Evolutionary conservation across 2,113 vertebrate species (phyloP), one percentile per base, ranked within the genome.

Genomic region (Capreolus pygargus): DNA sequence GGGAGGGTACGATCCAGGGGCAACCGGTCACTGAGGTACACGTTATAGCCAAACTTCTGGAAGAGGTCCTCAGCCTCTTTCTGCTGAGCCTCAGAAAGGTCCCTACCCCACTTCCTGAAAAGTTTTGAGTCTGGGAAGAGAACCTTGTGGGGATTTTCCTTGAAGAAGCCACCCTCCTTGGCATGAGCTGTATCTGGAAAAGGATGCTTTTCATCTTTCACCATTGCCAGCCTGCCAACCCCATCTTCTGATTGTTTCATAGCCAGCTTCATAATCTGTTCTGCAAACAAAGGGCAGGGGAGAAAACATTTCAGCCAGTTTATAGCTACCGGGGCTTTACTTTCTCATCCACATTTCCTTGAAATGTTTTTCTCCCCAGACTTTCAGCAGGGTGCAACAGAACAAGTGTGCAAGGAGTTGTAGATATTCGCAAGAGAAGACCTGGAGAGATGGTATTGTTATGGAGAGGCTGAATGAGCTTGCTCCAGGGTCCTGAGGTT

Each of bases 1-100:
- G 27, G 91, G 67, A 98, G 43, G 76, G 86, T 83, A 39, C 81
- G 54, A 30, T 98, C 88, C 43, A 97, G 78, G 43, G 98, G 96
- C 11, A 98, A 33, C 14, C 6, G 95, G 55, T 98, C 60, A 57
- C 98, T 96, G 28, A 98, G 95, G 50, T 98, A 98, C 50, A 86
- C 95, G 0, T 98, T 98, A 97, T 98, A 98, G 2, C 97, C 95
- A 43, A 98, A 98, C 58, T 50, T 97, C 54, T 30, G 16, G 39
- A 98, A 98, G 55, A 98, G 94, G 11, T 97, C 79, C 95, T 98
- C 54, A 4, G 97, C 98, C 85, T 43, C 13, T 47, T 55, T 89
- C 95, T 98, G 97, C 23, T 98, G 67, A 17, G 92, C 91, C 67
- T 98, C 97, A 5, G 79, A 92, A 39, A 98, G 97, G n/a, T 50